phyloP scores from a whole-genome alignment of 2,888 invertebrate genomes.

The Dioctria linearis region DNA sequence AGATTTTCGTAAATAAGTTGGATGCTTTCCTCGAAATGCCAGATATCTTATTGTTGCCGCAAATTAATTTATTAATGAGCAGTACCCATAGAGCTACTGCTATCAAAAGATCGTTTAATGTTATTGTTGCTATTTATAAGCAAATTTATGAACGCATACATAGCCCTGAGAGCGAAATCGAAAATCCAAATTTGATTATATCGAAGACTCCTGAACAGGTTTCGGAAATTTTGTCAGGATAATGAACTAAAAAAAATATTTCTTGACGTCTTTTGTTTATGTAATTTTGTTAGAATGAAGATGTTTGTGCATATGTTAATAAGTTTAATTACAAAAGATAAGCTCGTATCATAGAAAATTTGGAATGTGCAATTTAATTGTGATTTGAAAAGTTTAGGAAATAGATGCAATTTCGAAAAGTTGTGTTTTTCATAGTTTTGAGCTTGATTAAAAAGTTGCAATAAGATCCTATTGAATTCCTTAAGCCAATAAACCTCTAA shows the following conservation, averaged over 20 bases:
- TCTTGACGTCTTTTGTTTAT: no score
- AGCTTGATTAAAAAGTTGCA: no score
- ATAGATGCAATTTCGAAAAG: no score
- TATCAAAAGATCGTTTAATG: slow-evolving; percentile 86
- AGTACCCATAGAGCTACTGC: slow-evolving; percentile 82
- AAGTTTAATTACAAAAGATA: no score
- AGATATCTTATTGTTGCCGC: slow-evolving; percentile 86
- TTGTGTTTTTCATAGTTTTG: no score
- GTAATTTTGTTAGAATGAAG: no score
- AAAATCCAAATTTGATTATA: slow-evolving; percentile 80
- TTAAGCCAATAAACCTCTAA: no score
- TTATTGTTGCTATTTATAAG: slow-evolving; percentile 89
- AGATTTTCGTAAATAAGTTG: slow-evolving; percentile 81
- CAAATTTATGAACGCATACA: slow-evolving; percentile 85
- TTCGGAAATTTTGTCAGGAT: slow-evolving; percentile 64
- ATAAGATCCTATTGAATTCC: no score
- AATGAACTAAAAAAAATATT: not conserved
- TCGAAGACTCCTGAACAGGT: slow-evolving; percentile 84
- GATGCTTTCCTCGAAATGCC: slow-evolving; percentile 89
- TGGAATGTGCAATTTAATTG: no score
- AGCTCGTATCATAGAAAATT: no score
- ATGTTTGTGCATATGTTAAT: no score
- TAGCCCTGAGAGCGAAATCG: slow-evolving; percentile 80
- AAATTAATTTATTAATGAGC: slow-evolving; percentile 88
- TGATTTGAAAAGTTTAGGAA: no score